These are phyloP conservation scores for Galleria mellonella DNA, from an alignment of 1,140 invertebrate species.

Conservation along the genomic window DNA sequence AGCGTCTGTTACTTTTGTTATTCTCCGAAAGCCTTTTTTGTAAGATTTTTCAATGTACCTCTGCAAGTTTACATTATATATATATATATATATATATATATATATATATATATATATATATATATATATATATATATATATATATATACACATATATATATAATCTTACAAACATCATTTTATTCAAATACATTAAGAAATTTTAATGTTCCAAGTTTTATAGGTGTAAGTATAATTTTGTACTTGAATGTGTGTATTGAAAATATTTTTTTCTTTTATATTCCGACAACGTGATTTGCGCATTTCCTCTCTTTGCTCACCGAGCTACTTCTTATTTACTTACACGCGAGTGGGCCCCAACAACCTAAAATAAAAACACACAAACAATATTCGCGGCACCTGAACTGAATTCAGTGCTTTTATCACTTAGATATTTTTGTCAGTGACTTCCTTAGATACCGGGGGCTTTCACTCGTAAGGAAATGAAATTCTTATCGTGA, in stretches of 20 bases:
- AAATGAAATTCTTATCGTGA: constrained; percentile 74
- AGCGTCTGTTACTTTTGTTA: constrained; percentile 40
- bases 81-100: no score
- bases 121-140: no score
- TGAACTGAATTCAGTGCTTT: constrained; percentile 60
- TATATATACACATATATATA: no score
- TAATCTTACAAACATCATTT: no score
- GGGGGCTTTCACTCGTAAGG: constrained; percentile 53
- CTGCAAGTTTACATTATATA: background rate
- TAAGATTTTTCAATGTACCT: constrained; percentile 1
- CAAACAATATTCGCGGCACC: constrained; percentile 30
- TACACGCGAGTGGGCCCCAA: constrained; percentile 5
- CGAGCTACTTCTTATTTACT: background rate
- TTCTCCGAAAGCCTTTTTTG: constrained; percentile 37
- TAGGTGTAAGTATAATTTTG: no score
- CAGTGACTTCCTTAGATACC: constrained; percentile 63
- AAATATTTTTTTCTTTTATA: no score
- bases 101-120: no score
- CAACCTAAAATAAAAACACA: constrained; percentile 26
- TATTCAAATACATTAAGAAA: no score
- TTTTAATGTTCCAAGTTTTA: no score
- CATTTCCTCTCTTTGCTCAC: no score
- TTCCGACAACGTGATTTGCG: no score
- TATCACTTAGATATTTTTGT: constrained; percentile 71
- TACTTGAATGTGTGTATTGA: no score